Base-by-base conservation (phyloP, 2,888 invertebrate genomes). In the Lepetodrilus schrolli region DNA sequence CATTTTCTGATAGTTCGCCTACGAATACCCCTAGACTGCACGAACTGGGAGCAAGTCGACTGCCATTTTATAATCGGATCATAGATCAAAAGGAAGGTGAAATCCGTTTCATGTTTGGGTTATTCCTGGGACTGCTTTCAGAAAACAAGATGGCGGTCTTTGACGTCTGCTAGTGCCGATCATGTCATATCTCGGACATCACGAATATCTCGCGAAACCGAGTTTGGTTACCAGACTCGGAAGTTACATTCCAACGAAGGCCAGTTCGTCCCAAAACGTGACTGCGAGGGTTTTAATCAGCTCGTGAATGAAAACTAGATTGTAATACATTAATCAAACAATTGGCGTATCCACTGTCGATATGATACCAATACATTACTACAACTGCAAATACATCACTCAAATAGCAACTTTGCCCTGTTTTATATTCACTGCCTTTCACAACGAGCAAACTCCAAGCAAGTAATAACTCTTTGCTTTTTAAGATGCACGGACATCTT, bases 1-100 rank as follows among this genome's bases (percentile, higher is more conserved):
- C 58, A 34, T 8, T 17, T 13, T n/a, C 34, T 58, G 58, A 30
- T 58, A 30, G 58, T 58, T 58, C 58, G n/a, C n/a, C n/a, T n/a
- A n/a, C n/a, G n/a, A n/a, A n/a, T n/a, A n/a, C n/a, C n/a, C n/a
- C n/a, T n/a, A n/a, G n/a, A n/a, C n/a, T n/a, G n/a, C n/a, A n/a
- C n/a, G n/a, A n/a, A n/a, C n/a, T n/a, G 13, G 43, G 43, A 43
- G 43, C n/a, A 30, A n/a, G 30, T 1, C n/a, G 58, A 17, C 30
- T 58, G 58, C 26, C 34, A 58, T 58, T 58, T 58, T 58, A 58
- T 58, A 58, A 58, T 58, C 58, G 58, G 58, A 58, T 58, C 30
- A 58, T 58, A 34, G 58, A 58, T 58, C 58, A 58, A 58, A 58
- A 23, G 58, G 30, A 58, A 23, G n/a, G 17, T 58, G 30, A 58